phyloP scores from a whole-genome alignment of 2,113 vertebrate genomes.

The Circaetus gallicus region DNA sequence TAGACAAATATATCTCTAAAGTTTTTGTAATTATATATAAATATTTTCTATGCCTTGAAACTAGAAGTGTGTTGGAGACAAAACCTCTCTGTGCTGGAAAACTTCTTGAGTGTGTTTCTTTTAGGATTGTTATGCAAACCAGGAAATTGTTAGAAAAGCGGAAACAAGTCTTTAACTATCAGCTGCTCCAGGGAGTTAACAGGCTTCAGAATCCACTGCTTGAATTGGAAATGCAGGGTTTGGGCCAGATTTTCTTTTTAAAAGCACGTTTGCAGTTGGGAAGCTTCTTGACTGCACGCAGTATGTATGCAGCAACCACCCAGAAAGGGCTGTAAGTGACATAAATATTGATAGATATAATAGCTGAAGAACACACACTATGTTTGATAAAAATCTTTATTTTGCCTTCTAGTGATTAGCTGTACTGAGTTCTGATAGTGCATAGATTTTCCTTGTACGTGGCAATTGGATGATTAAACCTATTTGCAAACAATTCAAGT shows the following conservation, averaged over 20 bases:
- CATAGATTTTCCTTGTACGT: not conserved
- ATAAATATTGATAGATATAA: conserved; percentile 15
- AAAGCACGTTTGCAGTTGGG: not conserved
- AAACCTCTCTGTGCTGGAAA: conserved; percentile 12
- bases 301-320: not conserved
- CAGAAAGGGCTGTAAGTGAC: conserved; percentile 18
- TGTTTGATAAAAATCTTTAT: conserved; percentile 26
- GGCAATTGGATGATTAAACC: conserved; percentile 35
- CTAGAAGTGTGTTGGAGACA: not conserved
- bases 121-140: conserved; percentile 57
- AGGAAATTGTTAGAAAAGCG: conserved; percentile 56
- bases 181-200: conserved; percentile 55
- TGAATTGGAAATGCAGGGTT: not conserved
- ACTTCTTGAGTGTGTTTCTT: conserved; percentile 32
- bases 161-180: conserved; percentile 62
- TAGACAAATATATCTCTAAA: conserved; percentile 13
- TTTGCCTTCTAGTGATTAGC: conserved; percentile 14
- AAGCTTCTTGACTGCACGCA: not conserved
- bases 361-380: not conserved
- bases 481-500: conserved; percentile 29
- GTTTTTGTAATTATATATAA: not conserved
- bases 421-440: not conserved
- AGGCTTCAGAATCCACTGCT: conserved; percentile 27
- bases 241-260: not conserved
- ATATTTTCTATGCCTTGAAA: conserved; percentile 3